These are phyloP conservation scores for Acanthisitta chloris DNA, from an alignment of 2,113 vertebrate species.

Conservation along the genomic window DNA sequence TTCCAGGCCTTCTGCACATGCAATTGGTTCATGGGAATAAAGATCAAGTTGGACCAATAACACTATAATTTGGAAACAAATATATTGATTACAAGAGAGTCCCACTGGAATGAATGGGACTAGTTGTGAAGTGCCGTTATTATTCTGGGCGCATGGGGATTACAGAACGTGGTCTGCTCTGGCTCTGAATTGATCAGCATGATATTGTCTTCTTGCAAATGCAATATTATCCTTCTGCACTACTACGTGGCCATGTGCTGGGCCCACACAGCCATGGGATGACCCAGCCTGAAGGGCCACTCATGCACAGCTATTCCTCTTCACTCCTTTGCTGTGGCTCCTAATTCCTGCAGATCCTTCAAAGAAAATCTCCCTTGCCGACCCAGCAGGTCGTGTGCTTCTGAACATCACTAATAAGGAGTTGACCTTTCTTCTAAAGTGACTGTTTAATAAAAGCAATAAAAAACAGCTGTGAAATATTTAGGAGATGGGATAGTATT, in stretches of 20 bases:
- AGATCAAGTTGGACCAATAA: slow-evolving; percentile 67
- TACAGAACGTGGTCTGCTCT: neutral
- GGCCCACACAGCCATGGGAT: accelerated
- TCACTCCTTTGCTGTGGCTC: neutral
- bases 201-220: neutral
- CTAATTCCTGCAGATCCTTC: neutral
- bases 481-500: neutral
- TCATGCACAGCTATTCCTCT: accelerated
- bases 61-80: slow-evolving; percentile 70
- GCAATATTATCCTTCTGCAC: neutral
- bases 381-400: accelerated
- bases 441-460: neutral
- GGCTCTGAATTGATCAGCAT: neutral
- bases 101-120: slow-evolving; percentile 7
- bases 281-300: neutral
- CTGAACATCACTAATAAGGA: neutral
- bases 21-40: slow-evolving; percentile 33
- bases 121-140: neutral
- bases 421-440: neutral
- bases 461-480: neutral
- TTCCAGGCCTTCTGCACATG: slow-evolving; percentile 60
- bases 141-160: neutral
- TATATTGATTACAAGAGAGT: slow-evolving; percentile 65
- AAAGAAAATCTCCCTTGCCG: accelerated
- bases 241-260: accelerated